Evolutionary conservation across 1,140 invertebrate species (phyloP).

Genomic region (Thrips palmi): DNA sequence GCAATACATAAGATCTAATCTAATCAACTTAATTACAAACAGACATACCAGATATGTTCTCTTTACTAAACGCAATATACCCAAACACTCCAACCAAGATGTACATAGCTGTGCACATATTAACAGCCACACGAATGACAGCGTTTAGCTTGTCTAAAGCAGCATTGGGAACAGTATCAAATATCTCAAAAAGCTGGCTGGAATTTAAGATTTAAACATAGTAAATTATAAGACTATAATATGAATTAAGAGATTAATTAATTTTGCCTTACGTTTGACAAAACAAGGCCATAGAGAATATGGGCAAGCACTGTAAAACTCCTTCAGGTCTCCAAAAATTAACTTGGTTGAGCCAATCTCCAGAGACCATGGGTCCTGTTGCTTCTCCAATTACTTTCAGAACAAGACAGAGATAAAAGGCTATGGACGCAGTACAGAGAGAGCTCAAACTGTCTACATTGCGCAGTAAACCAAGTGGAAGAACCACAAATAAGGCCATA

Average conservation of each 20-base stretch:
- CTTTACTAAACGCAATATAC: constrained; percentile 76
- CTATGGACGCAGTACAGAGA: constrained; percentile 73
- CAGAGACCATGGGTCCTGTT: constrained; percentile 43
- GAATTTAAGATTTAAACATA: constrained; percentile 18
- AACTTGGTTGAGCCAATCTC: constrained; percentile 56
- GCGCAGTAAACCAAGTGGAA: constrained; percentile 75
- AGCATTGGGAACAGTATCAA: constrained; percentile 72
- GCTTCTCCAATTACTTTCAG: constrained; percentile 71
- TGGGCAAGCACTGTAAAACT: constrained; percentile 77
- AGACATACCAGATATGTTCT: constrained; percentile 43
- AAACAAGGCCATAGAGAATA: constrained; percentile 86
- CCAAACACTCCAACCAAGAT: constrained; percentile 83
- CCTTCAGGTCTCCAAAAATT: constrained; percentile 70
- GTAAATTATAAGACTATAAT: constrained; percentile 6
- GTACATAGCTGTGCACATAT: constrained; percentile 78
- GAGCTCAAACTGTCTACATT: constrained; percentile 80
- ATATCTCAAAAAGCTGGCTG: constrained; percentile 89
- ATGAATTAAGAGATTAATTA: not conserved
- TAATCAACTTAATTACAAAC: constrained; percentile 11
- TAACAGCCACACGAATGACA: constrained; percentile 71
- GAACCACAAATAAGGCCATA: constrained; percentile 65
- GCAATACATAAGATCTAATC: not conserved
- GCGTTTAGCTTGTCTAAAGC: constrained; percentile 76
- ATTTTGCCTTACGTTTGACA: constrained; percentile 68
- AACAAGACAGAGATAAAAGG: constrained; percentile 78